Percentiles rank a stretch among this genome's conserved stretches.
Conservation (phyloP, 1,140 invertebrate genomes). For the Streblospio benedicti region DNA sequence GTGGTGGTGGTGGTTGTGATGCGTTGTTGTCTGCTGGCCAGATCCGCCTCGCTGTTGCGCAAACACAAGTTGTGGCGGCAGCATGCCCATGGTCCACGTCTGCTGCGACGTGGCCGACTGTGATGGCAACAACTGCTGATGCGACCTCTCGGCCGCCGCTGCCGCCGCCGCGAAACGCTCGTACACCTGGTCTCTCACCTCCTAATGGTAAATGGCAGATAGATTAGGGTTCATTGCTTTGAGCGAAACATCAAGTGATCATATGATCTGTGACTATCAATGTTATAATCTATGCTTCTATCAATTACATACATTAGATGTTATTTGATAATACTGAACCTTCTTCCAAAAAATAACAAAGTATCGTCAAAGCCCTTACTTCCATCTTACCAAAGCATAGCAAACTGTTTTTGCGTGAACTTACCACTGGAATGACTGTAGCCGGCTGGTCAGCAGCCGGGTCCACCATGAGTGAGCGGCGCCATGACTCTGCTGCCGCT, state of each 20-base stretch:
- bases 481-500: conserved; percentile 59
- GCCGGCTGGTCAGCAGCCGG: conserved; percentile 43
- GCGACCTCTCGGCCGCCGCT: background rate
- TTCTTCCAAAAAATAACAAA: too few relatives aligned
- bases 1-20: background rate
- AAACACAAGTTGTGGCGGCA: conserved; percentile 9
- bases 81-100: conserved; percentile 12
- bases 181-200: too few relatives aligned
- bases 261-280: too few relatives aligned
- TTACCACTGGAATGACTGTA: conserved; percentile 56
- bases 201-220: too few relatives aligned
- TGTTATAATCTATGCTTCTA: too few relatives aligned
- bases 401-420: too few relatives aligned
- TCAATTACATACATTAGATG: too few relatives aligned
- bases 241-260: too few relatives aligned
- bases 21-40: background rate
- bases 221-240: too few relatives aligned
- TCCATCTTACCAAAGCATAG: too few relatives aligned
- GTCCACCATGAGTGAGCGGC: conserved; percentile 69
- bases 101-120: background rate
- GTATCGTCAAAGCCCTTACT: too few relatives aligned
- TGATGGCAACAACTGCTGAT: background rate
- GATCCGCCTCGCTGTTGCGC: background rate
- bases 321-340: too few relatives aligned
- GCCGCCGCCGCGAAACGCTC: background rate